Evolutionary conservation across 2,888 invertebrate species (phyloP).

Genomic region (Tolmerus cingulatus): DNA sequence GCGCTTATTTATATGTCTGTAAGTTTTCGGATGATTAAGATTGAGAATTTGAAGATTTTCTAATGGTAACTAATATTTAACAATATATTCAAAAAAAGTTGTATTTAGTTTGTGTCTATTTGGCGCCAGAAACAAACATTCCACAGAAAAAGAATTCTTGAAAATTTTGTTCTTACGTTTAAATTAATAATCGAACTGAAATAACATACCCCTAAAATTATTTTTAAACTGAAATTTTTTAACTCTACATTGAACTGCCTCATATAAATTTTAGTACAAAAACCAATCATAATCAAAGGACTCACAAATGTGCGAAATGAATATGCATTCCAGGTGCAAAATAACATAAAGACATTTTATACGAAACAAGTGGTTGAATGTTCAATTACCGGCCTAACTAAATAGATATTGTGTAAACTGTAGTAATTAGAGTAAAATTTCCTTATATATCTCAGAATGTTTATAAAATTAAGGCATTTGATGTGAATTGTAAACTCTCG

Average conservation of each 20-base stretch:
- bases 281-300: neutral
- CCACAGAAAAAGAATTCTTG: too few relatives aligned
- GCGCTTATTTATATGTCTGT: too few relatives aligned
- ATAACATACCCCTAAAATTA: too few relatives aligned
- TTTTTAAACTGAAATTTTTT: too few relatives aligned
- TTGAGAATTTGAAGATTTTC: too few relatives aligned
- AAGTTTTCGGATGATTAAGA: too few relatives aligned
- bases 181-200: too few relatives aligned
- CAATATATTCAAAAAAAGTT: too few relatives aligned
- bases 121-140: too few relatives aligned
- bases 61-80: too few relatives aligned
- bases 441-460: neutral
- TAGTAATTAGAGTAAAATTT: neutral
- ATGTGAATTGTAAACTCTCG: neutral
- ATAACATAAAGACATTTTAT: neutral
- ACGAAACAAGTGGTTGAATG: neutral
- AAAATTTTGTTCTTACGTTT: too few relatives aligned
- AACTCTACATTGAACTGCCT: neutral
- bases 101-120: too few relatives aligned
- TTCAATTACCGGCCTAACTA: constrained; percentile 23
- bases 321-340: neutral
- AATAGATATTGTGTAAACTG: neutral
- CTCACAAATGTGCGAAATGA: neutral
- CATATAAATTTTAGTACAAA: neutral
- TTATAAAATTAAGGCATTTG: neutral